These are phyloP conservation scores for Pachymerium ferrugineum DNA, from an alignment of 2,888 invertebrate genomes.

Conservation along the genomic window DNA sequence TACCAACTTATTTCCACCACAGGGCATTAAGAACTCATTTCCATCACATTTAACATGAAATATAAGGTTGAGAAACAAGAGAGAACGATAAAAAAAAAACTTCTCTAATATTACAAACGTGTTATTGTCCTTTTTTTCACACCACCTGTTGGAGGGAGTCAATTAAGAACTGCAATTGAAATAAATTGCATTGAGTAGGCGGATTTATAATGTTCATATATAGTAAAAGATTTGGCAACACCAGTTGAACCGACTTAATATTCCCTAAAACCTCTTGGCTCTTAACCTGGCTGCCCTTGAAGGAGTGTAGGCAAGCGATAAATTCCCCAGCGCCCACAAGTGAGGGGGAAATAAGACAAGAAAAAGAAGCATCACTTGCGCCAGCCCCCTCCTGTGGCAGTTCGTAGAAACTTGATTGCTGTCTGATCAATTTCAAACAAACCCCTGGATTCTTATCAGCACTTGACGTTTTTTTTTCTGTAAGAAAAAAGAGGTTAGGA, in stretches of 20 bases:
- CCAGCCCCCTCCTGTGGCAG: conserved; percentile 25
- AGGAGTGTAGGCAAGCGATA: conserved; percentile 17
- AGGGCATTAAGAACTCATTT: too few relatives aligned
- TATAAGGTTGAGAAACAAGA: too few relatives aligned
- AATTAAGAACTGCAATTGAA: conserved; percentile 6
- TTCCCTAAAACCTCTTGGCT: conserved; percentile 16
- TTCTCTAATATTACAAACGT: too few relatives aligned
- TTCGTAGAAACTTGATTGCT: conserved; percentile 1
- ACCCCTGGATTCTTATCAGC: conserved; percentile 23
- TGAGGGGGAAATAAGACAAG: conserved; percentile 1
- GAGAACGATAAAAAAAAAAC: too few relatives aligned
- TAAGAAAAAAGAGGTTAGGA: too few relatives aligned
- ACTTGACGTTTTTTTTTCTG: too few relatives aligned
- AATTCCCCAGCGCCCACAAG: conserved; percentile 10
- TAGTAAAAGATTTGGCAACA: conserved; percentile 11
- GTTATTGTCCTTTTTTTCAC: neutral
- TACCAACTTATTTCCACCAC: too few relatives aligned
- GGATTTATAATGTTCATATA: conserved; percentile 16
- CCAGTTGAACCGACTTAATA: neutral
- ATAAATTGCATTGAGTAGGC: conserved; percentile 13
- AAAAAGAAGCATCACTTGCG: conserved; percentile 1
- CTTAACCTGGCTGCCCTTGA: conserved; percentile 27
- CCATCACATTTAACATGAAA: too few relatives aligned
- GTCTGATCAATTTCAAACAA: conserved; percentile 22
- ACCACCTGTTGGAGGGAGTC: neutral